phyloP scores from a whole-genome alignment of 2,888 invertebrate genomes.

The Dione vanillae region DNA sequence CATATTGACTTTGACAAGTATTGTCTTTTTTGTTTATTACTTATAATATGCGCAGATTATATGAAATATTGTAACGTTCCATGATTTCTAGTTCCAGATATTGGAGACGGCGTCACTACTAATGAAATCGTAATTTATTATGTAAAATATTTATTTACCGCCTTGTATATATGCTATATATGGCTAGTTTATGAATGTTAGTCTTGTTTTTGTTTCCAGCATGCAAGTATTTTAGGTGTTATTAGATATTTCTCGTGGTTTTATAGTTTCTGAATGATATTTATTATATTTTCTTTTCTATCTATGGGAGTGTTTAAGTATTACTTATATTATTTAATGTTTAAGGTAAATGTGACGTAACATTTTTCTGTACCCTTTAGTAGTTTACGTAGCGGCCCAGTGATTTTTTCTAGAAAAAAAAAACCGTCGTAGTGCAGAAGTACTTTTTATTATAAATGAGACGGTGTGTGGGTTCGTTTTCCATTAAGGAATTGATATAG shows the following conservation, averaged over 20 bases:
- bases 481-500: no score
- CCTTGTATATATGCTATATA: slow-evolving; percentile 47
- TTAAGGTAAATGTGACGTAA: no score
- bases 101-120: slow-evolving; percentile 75
- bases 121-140: slow-evolving; percentile 64
- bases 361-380: no score
- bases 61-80: slow-evolving; percentile 10
- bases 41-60: background rate
- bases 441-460: no score
- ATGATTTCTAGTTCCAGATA: slow-evolving; percentile 69
- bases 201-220: slow-evolving; percentile 19
- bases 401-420: no score
- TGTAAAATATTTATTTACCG: slow-evolving; percentile 55
- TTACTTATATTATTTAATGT: background rate
- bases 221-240: slow-evolving; percentile 49
- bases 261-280: no score
- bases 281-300: background rate
- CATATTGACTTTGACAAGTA: background rate
- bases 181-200: slow-evolving; percentile 28
- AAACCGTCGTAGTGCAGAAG: no score
- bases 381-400: no score
- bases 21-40: background rate
- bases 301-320: background rate
- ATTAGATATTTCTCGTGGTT: background rate
- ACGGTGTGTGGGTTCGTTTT: no score